A percentile compares a stretch with the other conserved stretches of the same genome.
These are phyloP conservation scores for Crotalus tigris DNA, from an alignment of 2,113 vertebrate species.

Conservation along the genomic window DNA sequence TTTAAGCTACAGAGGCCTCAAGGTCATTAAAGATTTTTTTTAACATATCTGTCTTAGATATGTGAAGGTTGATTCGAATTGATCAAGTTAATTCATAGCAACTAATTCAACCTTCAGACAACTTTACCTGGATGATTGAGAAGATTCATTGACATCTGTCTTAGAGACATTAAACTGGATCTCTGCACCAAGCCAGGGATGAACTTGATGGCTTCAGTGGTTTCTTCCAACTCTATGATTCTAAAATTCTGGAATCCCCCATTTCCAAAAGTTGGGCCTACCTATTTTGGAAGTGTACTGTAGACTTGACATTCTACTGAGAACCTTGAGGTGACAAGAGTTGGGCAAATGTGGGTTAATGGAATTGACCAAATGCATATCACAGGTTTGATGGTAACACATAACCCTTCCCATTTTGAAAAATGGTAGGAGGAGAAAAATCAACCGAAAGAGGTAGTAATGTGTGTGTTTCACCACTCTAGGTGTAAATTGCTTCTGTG, in stretches of 20 bases:
- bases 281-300: not conserved
- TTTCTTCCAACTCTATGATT: not conserved
- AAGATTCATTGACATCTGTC: not conserved
- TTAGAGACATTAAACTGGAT: not conserved
- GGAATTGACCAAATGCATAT: not conserved
- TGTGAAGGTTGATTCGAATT: too few species aligned
- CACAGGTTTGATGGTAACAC: not conserved
- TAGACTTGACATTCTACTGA: not conserved
- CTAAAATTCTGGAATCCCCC: not conserved
- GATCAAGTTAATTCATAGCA: too few species aligned
- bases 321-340: not conserved
- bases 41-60: too few species aligned
- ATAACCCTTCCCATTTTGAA: not conserved
- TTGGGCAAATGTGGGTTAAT: not conserved
- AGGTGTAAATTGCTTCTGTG: not conserved
- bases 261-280: not conserved
- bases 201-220: not conserved
- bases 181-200: not conserved
- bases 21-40: too few species aligned
- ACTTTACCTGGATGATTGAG: too few species aligned
- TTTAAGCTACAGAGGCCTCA: not conserved
- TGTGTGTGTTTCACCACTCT: not conserved
- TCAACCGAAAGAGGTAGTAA: not conserved
- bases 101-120: too few species aligned
- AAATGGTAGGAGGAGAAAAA: not conserved